Percentiles rank a stretch among this genome's conserved stretches.
Conservation (phyloP, 2,797 vertebrate species). For the Dryobates pubescens region DNA sequence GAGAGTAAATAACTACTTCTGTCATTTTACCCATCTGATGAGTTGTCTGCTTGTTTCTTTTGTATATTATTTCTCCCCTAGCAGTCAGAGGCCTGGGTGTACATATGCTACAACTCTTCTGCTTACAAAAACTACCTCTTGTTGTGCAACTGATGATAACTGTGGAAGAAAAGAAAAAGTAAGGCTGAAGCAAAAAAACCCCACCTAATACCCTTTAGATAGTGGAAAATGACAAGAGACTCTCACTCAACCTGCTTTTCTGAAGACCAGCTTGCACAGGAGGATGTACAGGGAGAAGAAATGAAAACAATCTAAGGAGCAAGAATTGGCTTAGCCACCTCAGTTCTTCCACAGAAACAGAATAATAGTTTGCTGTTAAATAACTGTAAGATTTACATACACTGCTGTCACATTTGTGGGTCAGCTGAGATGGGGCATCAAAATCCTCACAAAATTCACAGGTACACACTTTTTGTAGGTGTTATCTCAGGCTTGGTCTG, state of each 20-base stretch:
- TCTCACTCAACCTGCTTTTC: not conserved
- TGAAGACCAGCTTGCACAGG: not conserved
- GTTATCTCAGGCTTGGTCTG: slow-evolving; percentile 64
- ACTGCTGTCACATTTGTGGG: slow-evolving; percentile 38
- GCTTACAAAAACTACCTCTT: slow-evolving; percentile 5
- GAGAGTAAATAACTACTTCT: not conserved
- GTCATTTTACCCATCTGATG: not conserved
- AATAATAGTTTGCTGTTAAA: slow-evolving; percentile 6
- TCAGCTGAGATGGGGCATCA: slow-evolving; percentile 50
- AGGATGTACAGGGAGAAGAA: not conserved
- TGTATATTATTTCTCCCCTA: not conserved
- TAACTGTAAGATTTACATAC: not conserved
- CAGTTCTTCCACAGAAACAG: not conserved
- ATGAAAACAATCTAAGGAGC: not conserved
- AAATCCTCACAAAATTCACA: slow-evolving; percentile 46
- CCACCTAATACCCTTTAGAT: not conserved
- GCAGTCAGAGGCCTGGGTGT: not conserved
- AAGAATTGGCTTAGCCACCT: not conserved
- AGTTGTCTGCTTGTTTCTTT: not conserved
- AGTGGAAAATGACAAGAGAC: not conserved
- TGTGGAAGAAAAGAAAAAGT: slow-evolving; percentile 28
- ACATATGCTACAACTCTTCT: not conserved
- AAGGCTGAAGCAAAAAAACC: slow-evolving; percentile 16
- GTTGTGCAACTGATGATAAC: not conserved
- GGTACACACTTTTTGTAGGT: slow-evolving; percentile 60